Conservation (phyloP, 2,797 vertebrate species). For the Pseudopleuronectes americanus region DNA sequence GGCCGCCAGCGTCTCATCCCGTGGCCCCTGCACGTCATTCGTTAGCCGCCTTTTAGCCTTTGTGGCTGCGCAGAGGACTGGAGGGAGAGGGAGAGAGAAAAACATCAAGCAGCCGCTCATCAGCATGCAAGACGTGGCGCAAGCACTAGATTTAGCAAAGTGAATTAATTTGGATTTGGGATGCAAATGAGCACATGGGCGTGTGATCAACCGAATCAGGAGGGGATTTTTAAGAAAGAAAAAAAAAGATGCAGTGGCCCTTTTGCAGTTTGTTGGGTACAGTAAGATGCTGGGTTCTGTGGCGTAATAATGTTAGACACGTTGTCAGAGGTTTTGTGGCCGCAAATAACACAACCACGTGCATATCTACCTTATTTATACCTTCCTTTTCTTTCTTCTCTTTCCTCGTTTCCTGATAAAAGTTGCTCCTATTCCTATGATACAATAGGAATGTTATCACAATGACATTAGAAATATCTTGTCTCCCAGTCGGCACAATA, state of each 20-base stretch:
- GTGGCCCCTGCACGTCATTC: slow-evolving; percentile 46
- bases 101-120: slow-evolving; percentile 86
- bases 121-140: slow-evolving; percentile 94
- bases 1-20: slow-evolving; percentile 46
- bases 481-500: slow-evolving; percentile 63
- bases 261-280: slow-evolving; percentile 68
- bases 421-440: slow-evolving; percentile 36
- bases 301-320: slow-evolving; percentile 65
- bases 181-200: slow-evolving; percentile 94
- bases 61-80: slow-evolving; percentile 86
- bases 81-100: slow-evolving; percentile 79
- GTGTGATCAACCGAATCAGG: slow-evolving; percentile 92
- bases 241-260: slow-evolving; percentile 68
- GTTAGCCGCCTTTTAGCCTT: slow-evolving; percentile 83
- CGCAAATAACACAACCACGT: slow-evolving; percentile 30
- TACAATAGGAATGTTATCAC: slow-evolving; percentile 41
- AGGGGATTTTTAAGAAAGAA: slow-evolving; percentile 85
- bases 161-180: slow-evolving; percentile 99
- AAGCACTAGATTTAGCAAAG: slow-evolving; percentile 97
- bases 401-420: slow-evolving; percentile 42
- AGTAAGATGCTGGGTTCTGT: slow-evolving; percentile 49
- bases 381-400: background rate
- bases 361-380: slow-evolving; percentile 3
- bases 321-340: slow-evolving; percentile 37
- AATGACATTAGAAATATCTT: slow-evolving; percentile 60